Evolutionary conservation across 2,113 vertebrate species (phyloP), one percentile per base, ranked within the genome.

Genomic region (Tricholaema leucomelas): DNA sequence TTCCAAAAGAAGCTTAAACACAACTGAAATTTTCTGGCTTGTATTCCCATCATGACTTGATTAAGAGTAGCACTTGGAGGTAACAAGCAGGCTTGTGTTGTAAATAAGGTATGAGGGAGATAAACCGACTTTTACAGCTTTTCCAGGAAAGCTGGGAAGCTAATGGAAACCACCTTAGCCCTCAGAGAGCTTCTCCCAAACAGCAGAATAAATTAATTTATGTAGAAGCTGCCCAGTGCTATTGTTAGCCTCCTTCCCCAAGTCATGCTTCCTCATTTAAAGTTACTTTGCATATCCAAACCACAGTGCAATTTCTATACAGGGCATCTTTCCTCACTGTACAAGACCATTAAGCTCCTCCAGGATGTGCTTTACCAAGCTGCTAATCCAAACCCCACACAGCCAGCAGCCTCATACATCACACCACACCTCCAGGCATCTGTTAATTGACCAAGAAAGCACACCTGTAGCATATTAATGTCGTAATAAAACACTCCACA

Each of bases 381-480:
- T 60, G 44, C 36, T 70, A 48, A 83, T 87, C 85, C 79, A 52
- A 82, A 58, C 33, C 56, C 79, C 82, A 59, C 38, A 10, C 58
- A 44, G 72, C 33, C 81, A 76, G 81, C 81, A 91, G 87, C 69
- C 65, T 85, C 87, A 64, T 67, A 3, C 3, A 85, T 92, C 91
- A 94, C 27, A 81, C 75, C 76, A 81, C 87, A 71, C 93, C 87
- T 89, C 58, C 4, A 95, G 91, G 78, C 19, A 5, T 65, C 35
- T 23, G 81, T 67, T 96, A 95, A 96, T 93, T 87, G 96, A 85
- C 69, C 91, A 89, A 89, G 92, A 96, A 96, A 96, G 82, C 75
- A 91, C 91, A 92, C 79, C 93, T 83, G 36, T 7, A 94, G 82
- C 54, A 67, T 81, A 85, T 89, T 85, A 92, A 85, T 94, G 89